These are phyloP conservation scores for Solenopsis fugax DNA, from an alignment of 1,140 invertebrate species.

Conservation along the genomic window DNA sequence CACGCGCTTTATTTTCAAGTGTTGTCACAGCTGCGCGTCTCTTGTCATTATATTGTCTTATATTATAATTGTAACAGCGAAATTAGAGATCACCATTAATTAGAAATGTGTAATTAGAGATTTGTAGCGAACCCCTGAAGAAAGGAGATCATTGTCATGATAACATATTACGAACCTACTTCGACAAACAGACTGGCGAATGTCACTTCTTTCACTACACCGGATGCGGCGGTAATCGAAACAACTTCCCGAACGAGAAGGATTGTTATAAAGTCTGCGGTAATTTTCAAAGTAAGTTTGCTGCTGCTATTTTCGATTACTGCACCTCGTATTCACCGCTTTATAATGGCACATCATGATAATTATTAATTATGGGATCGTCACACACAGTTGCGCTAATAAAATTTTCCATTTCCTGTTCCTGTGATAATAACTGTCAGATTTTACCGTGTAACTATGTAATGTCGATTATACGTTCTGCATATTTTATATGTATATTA, in stretches of 20 bases:
- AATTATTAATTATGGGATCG: slow-evolving; percentile 9
- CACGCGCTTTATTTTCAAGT: not conserved
- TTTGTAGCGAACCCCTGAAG: slow-evolving; percentile 88
- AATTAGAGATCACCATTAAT: slow-evolving; percentile 18
- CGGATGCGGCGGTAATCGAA: slow-evolving; percentile 92
- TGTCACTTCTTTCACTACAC: slow-evolving; percentile 92
- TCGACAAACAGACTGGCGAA: slow-evolving; percentile 88
- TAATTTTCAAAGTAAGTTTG: slow-evolving; percentile 81
- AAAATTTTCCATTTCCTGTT: slow-evolving; percentile 13
- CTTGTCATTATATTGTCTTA: not conserved
- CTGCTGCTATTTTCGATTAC: not conserved
- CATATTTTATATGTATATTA: not conserved
- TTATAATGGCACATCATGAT: not conserved
- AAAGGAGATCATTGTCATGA: slow-evolving; percentile 90
- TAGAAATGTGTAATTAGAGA: slow-evolving; percentile 81
- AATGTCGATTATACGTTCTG: not conserved
- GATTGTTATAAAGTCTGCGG: slow-evolving; percentile 88
- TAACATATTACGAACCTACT: slow-evolving; percentile 91
- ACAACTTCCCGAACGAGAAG: slow-evolving; percentile 89
- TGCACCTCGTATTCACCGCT: not conserved
- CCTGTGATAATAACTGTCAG: not conserved
- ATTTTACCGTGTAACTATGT: not conserved
- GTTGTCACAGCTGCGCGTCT: not conserved
- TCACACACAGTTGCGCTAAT: not conserved
- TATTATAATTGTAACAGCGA: not conserved